phyloP scores from a whole-genome alignment of 2,888 invertebrate species.

The Diarsia rubi region DNA sequence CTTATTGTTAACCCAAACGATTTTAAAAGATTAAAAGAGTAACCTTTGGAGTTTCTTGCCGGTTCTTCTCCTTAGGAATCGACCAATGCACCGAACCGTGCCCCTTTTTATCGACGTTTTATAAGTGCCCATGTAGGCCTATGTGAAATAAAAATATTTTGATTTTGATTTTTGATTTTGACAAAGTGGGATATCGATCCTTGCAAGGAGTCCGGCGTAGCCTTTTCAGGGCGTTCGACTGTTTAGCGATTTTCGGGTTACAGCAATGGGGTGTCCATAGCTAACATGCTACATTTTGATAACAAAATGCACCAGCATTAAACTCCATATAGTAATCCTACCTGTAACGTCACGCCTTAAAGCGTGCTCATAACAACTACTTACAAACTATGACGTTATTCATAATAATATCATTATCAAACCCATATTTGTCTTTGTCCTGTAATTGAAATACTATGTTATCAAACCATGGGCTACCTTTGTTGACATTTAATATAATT shows the following conservation, averaged over 20 bases:
- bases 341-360: not conserved
- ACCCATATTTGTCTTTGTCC: conserved; percentile 15
- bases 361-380: conserved; percentile 24
- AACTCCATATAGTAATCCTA: not conserved
- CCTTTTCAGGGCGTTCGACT: too few species aligned
- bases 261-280: not conserved
- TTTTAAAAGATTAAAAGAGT: too few species aligned
- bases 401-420: conserved; percentile 41
- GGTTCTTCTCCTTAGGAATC: too few species aligned
- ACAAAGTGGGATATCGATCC: too few species aligned
- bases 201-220: too few species aligned
- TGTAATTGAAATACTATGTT: conserved; percentile 26
- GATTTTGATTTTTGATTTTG: too few species aligned
- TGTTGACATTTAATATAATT: conserved; percentile 16
- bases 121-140: too few species aligned
- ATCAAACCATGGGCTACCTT: conserved; percentile 23
- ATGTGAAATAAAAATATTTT: too few species aligned
- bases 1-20: too few species aligned
- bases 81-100: too few species aligned
- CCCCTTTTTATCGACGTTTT: too few species aligned
- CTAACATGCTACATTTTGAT: not conserved
- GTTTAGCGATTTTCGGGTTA: not conserved
- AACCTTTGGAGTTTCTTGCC: too few species aligned
- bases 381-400: not conserved
- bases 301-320: not conserved